Evolutionary conservation across 1,140 invertebrate genomes (phyloP).

Genomic region (Cherax destructor): DNA sequence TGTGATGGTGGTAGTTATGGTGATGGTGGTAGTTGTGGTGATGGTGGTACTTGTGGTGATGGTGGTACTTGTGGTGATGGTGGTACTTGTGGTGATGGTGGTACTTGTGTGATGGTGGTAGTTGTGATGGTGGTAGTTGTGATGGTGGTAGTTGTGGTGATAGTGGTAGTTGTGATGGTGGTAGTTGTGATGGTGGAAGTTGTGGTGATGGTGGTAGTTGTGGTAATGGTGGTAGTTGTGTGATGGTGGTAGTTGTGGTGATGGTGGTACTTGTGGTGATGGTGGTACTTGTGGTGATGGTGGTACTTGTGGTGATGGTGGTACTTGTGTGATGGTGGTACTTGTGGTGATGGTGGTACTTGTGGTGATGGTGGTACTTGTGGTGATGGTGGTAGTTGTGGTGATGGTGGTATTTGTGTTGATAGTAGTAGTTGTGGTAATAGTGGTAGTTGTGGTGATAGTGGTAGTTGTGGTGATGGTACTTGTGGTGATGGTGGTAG

Average conservation of each 20-base stretch:
- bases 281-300: background rate
- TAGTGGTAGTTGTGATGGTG: background rate
- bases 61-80: background rate
- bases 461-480: background rate
- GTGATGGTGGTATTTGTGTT: background rate
- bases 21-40: constrained; percentile 1
- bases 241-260: background rate
- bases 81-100: background rate
- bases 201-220: background rate
- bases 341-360: background rate
- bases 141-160: background rate
- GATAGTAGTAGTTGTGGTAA: background rate
- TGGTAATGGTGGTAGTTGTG: background rate
- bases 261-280: background rate
- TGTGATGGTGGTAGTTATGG: background rate
- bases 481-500: background rate
- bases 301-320: constrained; percentile 1
- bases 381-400: background rate
- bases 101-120: background rate
- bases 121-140: no score
- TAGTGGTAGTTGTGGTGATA: background rate
- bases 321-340: background rate
- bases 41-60: background rate
- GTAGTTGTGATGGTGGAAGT: background rate
- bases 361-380: background rate